Conservation (phyloP, 1,140 invertebrate genomes). For the Anagrus nilaparvatae region DNA sequence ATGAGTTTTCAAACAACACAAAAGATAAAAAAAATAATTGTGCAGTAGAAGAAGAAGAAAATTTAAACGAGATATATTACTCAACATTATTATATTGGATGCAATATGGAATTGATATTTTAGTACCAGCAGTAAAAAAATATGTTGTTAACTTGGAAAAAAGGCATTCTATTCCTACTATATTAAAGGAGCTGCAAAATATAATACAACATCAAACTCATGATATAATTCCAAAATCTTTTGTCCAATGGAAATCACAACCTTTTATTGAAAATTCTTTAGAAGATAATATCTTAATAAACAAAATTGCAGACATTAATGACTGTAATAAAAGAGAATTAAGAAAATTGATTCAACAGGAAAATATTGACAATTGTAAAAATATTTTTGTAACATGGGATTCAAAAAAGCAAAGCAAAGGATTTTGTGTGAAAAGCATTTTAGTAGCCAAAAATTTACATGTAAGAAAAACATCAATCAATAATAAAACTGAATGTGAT, state of each 20-base stretch:
- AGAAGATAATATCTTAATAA: slow-evolving; percentile 18
- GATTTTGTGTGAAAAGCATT: slow-evolving; percentile 40
- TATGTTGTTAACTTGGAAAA: slow-evolving; percentile 40
- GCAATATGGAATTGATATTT: slow-evolving; percentile 47
- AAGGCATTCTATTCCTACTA: slow-evolving; percentile 42
- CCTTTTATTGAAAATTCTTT: slow-evolving; percentile 28
- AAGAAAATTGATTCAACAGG: slow-evolving; percentile 13
- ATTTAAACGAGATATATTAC: slow-evolving; percentile 44
- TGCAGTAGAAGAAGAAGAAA: slow-evolving; percentile 36
- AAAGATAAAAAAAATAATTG: not conserved
- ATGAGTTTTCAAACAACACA: not conserved
- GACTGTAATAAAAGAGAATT: slow-evolving; percentile 15
- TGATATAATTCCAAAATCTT: slow-evolving; percentile 37
- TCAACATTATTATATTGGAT: slow-evolving; percentile 48
- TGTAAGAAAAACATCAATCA: slow-evolving; percentile 49
- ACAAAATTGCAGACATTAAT: slow-evolving; percentile 10
- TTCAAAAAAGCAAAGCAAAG: slow-evolving; percentile 31
- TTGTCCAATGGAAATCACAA: slow-evolving; percentile 32
- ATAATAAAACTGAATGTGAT: slow-evolving; percentile 28
- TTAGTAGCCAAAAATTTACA: slow-evolving; percentile 53
- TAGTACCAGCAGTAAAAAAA: slow-evolving; percentile 46
- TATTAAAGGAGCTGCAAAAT: slow-evolving; percentile 47
- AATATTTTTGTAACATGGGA: slow-evolving; percentile 42
- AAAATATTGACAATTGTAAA: slow-evolving; percentile 22
- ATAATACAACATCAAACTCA: slow-evolving; percentile 39